Evolutionary conservation across 2,797 vertebrate genomes (phyloP), one percentile per base, ranked within the genome.

Genomic region (Aplochiton taeniatus): DNA sequence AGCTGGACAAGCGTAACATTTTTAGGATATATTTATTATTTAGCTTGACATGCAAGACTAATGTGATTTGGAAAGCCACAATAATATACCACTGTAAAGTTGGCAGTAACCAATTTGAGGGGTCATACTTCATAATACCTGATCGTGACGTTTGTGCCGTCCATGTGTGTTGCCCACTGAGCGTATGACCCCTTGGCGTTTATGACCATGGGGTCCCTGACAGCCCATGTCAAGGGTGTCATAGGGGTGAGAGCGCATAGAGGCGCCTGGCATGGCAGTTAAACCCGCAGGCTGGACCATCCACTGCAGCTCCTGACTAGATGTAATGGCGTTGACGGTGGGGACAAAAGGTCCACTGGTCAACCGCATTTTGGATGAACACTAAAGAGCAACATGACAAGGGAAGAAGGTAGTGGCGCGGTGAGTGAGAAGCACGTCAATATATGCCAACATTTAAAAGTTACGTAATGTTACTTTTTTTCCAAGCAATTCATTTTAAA

Each of bases 251-350:
- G 92, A 90, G 31, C 90, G 91, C 4, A 90, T 74, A 55, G 92
- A 91, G 0, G 91, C 91, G 75, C 85, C 93, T 49, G 93, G 91
- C 93, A 93, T 93, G 80, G 93, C 93, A 74, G 92, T 94, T 88
- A 94, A 93, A 61, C 94, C 92, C 0, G 93, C 93, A 63, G 94
- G 93, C 83, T 94, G 93, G 7, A 94, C 92, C 91, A 94, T 94
- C 93, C 93, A 95, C 92, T 93, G 94, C 65, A 95, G 81, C 78
- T 94, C 94, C 84, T 94, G 93, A 82, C 92, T 94, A 66, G 93
- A 94, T 10, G 93, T 93, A 82, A 94, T 94, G 81, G 93, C 93
- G 72, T 93, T 94, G 82, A 94, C 91, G 0, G 93, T 94, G 14
- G 94, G 92, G 67, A 94, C 92, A 67, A 95, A 94, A 84, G 93